A percentile compares a stretch with the other conserved stretches of the same genome.
Evolutionary conservation across 2,888 invertebrate species (phyloP).

Genomic region (Tetanocera ferruginea): DNA sequence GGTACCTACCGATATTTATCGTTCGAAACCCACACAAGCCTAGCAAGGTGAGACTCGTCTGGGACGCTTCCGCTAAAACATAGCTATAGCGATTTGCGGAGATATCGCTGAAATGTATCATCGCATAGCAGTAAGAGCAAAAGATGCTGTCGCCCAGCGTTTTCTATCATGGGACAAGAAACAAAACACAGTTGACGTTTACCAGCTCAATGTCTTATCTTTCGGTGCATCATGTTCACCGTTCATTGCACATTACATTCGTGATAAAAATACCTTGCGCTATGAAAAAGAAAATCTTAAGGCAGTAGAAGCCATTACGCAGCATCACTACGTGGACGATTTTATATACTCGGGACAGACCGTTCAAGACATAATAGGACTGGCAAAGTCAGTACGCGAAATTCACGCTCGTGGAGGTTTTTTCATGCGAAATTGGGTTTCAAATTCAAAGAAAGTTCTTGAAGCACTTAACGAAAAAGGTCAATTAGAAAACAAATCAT

Average conservation of each 20-base stretch:
- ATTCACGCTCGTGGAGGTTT: conserved; percentile 36
- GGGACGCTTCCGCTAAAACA: conserved; percentile 17
- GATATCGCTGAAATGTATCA: conserved; percentile 28
- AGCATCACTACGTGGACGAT: conserved; percentile 40
- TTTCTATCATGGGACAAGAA: too few relatives aligned
- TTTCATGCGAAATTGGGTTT: conserved; percentile 39
- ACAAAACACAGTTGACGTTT: too few relatives aligned
- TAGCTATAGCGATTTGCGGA: conserved; percentile 22
- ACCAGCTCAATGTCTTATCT: too few relatives aligned
- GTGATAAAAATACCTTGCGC: conserved; percentile 36
- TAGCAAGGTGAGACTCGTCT: not conserved
- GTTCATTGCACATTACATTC: conserved; percentile 28
- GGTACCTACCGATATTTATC: conserved; percentile 12
- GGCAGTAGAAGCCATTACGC: not conserved
- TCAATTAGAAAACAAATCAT: not conserved
- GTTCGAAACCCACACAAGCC: conserved; percentile 9
- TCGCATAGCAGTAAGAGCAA: too few relatives aligned
- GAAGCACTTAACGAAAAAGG: not conserved
- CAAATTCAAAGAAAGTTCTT: conserved; percentile 14
- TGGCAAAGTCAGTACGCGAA: conserved; percentile 11
- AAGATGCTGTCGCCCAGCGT: too few relatives aligned
- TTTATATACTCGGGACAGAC: conserved; percentile 2
- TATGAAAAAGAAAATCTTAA: not conserved
- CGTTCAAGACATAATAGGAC: conserved; percentile 23
- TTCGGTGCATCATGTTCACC: not conserved